A percentile compares a stretch with the other conserved stretches of the same genome.
Conservation (phyloP, 92 coral and sea anemone species). For the Chrysogorgia sp. region DNA sequence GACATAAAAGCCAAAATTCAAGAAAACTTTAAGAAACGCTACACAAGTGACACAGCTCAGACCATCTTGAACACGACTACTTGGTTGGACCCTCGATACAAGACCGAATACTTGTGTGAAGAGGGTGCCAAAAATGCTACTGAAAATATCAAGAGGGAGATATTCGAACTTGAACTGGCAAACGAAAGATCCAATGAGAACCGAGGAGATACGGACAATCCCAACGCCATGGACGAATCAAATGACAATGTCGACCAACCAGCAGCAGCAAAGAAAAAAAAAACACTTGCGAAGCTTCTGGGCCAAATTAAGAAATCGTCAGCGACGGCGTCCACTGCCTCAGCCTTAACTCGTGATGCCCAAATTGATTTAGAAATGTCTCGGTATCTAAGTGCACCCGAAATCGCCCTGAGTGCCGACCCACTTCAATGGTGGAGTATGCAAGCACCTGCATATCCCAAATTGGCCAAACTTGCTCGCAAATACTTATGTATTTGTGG, state of each 20-base stretch:
- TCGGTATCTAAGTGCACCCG: constrained; percentile 7
- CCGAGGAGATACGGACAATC: not conserved
- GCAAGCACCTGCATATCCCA: constrained; percentile 10
- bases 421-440: too few relatives aligned
- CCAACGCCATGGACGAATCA: too few relatives aligned
- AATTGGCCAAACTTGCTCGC: constrained; percentile 5
- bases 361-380: not conserved
- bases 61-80: too few relatives aligned
- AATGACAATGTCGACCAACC: too few relatives aligned
- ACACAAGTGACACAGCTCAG: too few relatives aligned
- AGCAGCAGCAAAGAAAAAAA: constrained; percentile 6
- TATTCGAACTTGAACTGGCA: not conserved
- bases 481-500: constrained; percentile 12
- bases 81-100: constrained; percentile 12
- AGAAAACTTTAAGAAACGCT: not conserved
- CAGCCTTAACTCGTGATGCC: too few relatives aligned
- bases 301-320: constrained; percentile 4
- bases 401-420: constrained; percentile 3
- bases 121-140: constrained; percentile 7
- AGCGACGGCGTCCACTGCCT: not conserved
- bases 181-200: not conserved
- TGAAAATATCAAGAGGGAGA: not conserved
- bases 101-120: not conserved
- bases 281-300: constrained; percentile 3
- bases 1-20: not conserved